Base-by-base conservation (phyloP, 2,797 vertebrate genomes). In the Schizopygopsis pylzovi region DNA sequence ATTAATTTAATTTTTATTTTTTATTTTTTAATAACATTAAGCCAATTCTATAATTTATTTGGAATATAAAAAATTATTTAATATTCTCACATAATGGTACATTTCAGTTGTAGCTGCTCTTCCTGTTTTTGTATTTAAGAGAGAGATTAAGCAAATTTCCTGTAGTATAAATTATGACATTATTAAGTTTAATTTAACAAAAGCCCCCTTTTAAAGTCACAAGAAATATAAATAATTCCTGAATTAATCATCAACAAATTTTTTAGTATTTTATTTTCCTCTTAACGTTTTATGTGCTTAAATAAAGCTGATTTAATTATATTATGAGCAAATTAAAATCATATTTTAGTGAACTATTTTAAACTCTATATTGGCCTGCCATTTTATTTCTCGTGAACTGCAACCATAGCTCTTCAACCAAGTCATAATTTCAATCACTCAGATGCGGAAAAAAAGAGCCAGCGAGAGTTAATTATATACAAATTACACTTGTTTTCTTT, bases 401-500 rank as follows among this genome's bases (percentile, higher is more conserved):
- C 82, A 39, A 22, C 71, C 77, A 78, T 41, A 22, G 43, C 72
- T 73, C 37, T 39, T 47, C 15, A 47, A 77, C 45, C 45, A 39
- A 70, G 39, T 54, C 63, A 70, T 70, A 56, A 84, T 84, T 70
- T 43, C n/a, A 78, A 78, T 49, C 68, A 49, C 70, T 18, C 43
- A 59, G 6, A 83, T 45, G 13, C 4, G 49, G 45, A 85, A 73
- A 68, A 45, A 75, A 28, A 82, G 39, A 76, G 72, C 20, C 80
- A 75, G 67, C 49, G 10, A 80, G 41, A 81, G 65, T 47, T 84
- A 84, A 75, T 79, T 76, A 81, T 79, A 81, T 56, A 81, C 41
- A 77, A 86, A 84, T 68, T 45, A 61, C 20, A 72, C 77, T 56
- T 85, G 39, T 77, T 76, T 72, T 88, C 41, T 71, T 28, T 33